phyloP scores from a whole-genome alignment of 2,888 invertebrate species.

The Gastracanthus pulcherrimus region DNA sequence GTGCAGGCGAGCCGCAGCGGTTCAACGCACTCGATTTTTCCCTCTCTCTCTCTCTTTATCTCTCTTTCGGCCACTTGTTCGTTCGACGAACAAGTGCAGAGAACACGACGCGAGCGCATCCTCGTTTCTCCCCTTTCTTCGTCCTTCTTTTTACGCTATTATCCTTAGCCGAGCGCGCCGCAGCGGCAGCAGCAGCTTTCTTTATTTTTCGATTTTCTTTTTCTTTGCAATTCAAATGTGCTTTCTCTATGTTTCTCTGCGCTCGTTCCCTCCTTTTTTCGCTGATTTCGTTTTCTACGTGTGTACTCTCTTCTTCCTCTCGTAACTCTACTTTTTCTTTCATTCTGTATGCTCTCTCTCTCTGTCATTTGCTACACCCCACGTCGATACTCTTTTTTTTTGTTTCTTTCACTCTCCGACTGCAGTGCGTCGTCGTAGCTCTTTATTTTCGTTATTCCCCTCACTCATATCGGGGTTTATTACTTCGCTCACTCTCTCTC shows the following conservation, averaged over 20 bases:
- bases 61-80: conserved; percentile 27
- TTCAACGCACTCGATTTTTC: conserved; percentile 34
- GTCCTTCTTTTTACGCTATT: conserved; percentile 6
- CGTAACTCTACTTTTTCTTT: too few relatives aligned
- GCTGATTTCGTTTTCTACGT: conserved; percentile 18
- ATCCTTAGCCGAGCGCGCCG: too few relatives aligned
- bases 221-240: background rate
- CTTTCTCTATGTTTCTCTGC: background rate
- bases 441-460: conserved; percentile 29
- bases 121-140: too few relatives aligned
- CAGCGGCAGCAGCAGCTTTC: too few relatives aligned
- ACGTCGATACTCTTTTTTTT: background rate
- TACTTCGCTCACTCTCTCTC: conserved; percentile 8
- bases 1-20: background rate
- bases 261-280: background rate
- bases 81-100: conserved; percentile 30
- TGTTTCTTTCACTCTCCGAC: background rate
- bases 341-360: too few relatives aligned
- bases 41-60: background rate
- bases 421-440: background rate
- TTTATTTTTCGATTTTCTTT: background rate
- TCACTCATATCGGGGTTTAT: conserved; percentile 30
- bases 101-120: background rate
- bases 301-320: background rate
- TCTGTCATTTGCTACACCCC: background rate